Base-by-base conservation (phyloP, 2,113 vertebrate species). In the Tragelaphus buxtoni region DNA sequence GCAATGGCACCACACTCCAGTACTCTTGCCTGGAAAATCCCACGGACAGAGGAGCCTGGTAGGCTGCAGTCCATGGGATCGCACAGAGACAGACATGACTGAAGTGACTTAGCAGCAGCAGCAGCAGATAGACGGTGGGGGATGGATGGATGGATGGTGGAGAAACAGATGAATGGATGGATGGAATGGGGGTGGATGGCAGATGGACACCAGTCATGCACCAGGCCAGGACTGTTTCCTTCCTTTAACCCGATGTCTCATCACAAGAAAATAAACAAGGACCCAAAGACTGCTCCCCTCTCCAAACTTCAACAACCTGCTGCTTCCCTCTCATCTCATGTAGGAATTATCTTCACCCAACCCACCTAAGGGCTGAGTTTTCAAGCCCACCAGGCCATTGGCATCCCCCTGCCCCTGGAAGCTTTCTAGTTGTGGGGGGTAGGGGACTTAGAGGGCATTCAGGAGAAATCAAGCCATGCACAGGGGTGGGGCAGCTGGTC, bases 401-500 rank as follows among this genome's bases (percentile, higher is more conserved):
- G 10, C 39, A 28, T 35, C 42, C 30, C 35, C 74, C 85, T 24
- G 51, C 20, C 47, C 42, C 90, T 47, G 5, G 13, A 58, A 30
- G 16, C 45, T 13, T 55, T 49, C 53, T 35, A 9, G 5, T 0
- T 49, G 20, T 7, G 5, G 55, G 22, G 22, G 12, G 47, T 4
- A 1, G 11, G 14, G 20, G 7, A 11, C 12, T 55, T 28, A 1
- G 11, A 61, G 45, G 32, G 7, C 77, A 7, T 17, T 4, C 5
- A 26, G 80, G 45, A 76, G n/a, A 63, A 45, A 30, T 8, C 0
- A 2, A 32, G n/a, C 39, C 47, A 4, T 0, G 42, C 5, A 7
- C 22, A 58, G 60, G 32, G 24, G 20, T 42, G 5, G 32, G n/a
- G 42, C 5, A 0, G 12, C 2, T 12, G 0, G 8, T 0, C 1